Conservation (phyloP, 2,113 vertebrate genomes). For the Vicugna pacos region DNA sequence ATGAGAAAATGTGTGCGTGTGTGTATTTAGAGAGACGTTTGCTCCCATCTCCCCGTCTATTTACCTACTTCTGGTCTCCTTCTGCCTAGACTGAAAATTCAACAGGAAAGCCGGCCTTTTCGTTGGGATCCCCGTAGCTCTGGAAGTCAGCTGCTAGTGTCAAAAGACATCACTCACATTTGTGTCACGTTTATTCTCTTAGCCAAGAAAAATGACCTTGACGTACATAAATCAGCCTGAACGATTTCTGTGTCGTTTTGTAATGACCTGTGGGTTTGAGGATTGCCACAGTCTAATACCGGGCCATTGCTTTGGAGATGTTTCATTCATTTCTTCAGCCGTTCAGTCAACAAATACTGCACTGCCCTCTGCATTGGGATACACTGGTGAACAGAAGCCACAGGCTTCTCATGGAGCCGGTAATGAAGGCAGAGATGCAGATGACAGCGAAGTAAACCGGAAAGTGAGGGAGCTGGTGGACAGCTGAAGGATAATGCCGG, state of each 20-base stretch:
- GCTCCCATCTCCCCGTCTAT: not conserved
- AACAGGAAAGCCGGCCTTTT: too few species aligned
- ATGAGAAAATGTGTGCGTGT: not conserved
- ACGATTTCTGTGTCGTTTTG: not conserved
- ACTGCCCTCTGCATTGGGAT: not conserved
- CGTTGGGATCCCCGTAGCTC: not conserved
- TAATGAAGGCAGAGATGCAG: not conserved
- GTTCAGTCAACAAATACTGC: not conserved
- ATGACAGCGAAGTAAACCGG: not conserved
- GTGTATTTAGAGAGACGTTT: not conserved
- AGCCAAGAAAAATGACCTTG: not conserved
- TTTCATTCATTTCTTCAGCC: not conserved
- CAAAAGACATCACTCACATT: not conserved
- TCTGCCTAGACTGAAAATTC: not conserved
- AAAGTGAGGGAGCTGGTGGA: not conserved
- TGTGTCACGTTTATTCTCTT: not conserved
- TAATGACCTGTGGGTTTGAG: not conserved
- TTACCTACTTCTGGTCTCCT: not conserved
- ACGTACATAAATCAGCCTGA: not conserved
- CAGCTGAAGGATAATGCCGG: not conserved
- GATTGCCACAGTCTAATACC: not conserved
- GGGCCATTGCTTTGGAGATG: not conserved
- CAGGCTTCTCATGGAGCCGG: not conserved
- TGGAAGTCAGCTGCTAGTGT: not conserved
- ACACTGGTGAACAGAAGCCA: too few species aligned